These are phyloP conservation scores for Rhynchomys soricoides DNA, from an alignment of 2,113 vertebrate species.

Conservation along the genomic window DNA sequence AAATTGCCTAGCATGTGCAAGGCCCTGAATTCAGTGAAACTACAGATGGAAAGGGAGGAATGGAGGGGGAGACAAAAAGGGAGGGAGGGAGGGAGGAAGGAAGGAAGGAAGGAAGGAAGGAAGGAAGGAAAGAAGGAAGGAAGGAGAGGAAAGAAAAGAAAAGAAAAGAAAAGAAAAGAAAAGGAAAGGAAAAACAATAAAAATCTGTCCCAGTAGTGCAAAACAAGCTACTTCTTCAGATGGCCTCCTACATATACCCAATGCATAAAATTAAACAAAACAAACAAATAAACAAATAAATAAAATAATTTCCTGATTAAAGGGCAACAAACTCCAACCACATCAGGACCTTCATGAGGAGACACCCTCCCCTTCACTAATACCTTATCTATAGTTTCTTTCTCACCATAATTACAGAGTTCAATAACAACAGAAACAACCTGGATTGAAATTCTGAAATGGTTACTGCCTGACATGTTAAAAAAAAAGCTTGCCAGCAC, in stretches of 20 bases:
- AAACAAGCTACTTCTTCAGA: not conserved
- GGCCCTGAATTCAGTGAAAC: not conserved
- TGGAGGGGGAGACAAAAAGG: not conserved
- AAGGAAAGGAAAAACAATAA: not conserved
- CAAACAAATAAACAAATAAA: too few relatives aligned
- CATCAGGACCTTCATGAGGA: too few relatives aligned
- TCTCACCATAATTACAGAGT: not conserved
- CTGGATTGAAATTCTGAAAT: not conserved
- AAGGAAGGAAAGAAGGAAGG: not conserved
- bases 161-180: not conserved
- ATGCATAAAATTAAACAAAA: not conserved
- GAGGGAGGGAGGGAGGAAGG: not conserved
- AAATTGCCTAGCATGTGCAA: not conserved
- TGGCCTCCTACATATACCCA: not conserved
- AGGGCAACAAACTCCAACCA: not conserved
- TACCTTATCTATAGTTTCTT: not conserved
- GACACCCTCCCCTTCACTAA: too few relatives aligned
- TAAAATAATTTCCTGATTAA: not conserved
- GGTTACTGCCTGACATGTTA: not conserved
- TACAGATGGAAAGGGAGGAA: not conserved
- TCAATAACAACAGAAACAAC: not conserved
- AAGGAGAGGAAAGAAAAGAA: not conserved
- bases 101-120: not conserved
- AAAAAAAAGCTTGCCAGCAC: not conserved
- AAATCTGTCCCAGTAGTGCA: not conserved